Conservation (phyloP, 2,888 invertebrate genomes). For the Diplazon laetatorius region DNA sequence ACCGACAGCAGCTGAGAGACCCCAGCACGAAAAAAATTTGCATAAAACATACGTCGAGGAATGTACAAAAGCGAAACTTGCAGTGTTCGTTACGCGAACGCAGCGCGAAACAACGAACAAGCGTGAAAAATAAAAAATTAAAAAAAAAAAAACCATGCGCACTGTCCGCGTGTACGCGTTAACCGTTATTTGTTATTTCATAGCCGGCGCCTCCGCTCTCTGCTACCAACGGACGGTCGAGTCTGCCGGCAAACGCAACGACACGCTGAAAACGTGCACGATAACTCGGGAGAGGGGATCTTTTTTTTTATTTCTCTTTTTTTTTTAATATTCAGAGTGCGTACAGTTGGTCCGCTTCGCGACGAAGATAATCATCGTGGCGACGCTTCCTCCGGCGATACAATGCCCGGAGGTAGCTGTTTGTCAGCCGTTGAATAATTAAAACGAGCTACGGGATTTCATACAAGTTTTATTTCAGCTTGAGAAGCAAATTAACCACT, state of each 20-base stretch:
- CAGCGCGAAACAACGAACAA: not conserved
- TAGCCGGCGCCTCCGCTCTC: constrained; percentile 15
- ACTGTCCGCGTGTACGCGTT: not conserved
- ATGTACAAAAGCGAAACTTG: constrained; percentile 47
- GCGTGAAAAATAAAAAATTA: not conserved
- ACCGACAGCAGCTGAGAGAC: constrained; percentile 6
- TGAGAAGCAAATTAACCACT: no score
- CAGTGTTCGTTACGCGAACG: not conserved
- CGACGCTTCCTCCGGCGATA: constrained; percentile 1
- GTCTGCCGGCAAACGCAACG: constrained; percentile 10
- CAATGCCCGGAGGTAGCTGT: not conserved
- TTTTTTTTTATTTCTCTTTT: constrained; percentile 1
- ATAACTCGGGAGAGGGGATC: not conserved
- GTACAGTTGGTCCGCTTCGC: constrained; percentile 9
- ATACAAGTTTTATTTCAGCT: no score
- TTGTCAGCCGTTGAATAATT: not conserved
- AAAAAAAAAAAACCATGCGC: no score
- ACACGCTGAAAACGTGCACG: constrained; percentile 5
- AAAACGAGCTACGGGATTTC: not conserved
- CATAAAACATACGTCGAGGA: constrained; percentile 54
- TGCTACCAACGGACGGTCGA: not conserved
- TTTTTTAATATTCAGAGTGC: constrained; percentile 50
- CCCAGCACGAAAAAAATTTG: constrained; percentile 40
- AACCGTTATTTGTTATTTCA: constrained; percentile 32
- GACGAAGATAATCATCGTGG: constrained; percentile 15